Conservation (phyloP, 1,140 invertebrate species). For the roundworm (Caenorhabditis elegans) region WBcel235 BX284605.5:6419501-6420000, state of each 20-base stretch:
- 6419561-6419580: neutral
- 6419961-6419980: neutral
- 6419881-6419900: neutral
- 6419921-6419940: neutral
- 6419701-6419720: neutral
- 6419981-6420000: neutral
- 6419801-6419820: neutral
- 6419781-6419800: neutral
- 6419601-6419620: neutral
- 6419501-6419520: neutral
- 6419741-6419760: neutral
- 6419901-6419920: neutral
- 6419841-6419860: neutral
- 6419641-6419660: neutral
- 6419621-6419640: neutral
- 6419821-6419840: neutral
- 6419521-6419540: neutral
- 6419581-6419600: neutral
- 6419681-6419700: neutral
- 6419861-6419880: neutral
- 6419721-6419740: neutral
- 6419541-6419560: neutral
- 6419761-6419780: neutral
- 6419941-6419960: neutral
- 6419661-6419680: neutral